Base-by-base conservation (phyloP, 2,888 invertebrate species). In the Morpho helenor region DNA sequence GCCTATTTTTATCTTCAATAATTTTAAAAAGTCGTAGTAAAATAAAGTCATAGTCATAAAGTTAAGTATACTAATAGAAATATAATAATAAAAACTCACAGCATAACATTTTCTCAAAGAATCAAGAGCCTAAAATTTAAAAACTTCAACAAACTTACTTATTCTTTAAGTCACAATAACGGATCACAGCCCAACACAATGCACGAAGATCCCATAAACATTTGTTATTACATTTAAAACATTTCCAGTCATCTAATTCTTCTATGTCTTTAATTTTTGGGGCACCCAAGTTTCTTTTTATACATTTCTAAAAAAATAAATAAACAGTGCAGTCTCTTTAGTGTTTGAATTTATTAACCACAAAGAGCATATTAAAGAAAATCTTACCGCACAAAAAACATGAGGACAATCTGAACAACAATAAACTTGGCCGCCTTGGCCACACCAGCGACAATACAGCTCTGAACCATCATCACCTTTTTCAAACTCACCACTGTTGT, bases 391-490 rank as follows among this genome's bases (percentile, higher is more conserved):
- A 79, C 95, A 95, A 77, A 95, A 95, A 0, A 95, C 95, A 83
- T 92, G 94, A 51, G 94, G 93, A 65, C 96, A 96, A 63, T 92
- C 92, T 2, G 95, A 93, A 73, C 96, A 96, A 74, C 96, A 96
- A 72, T 95, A 94, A 1, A 96, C 94, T 80, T 94, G 94, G 5
- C 94, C 94, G 5, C 93, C 96, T 77, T 96, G 95, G 0, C 96
- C 96, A 73, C 96, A 96, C 96, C 96, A 96, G 52, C 96, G 92
- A 69, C 96, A 96, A 73, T 96, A 96, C 62, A 96, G 82, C 76
- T 96, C 96, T 10, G 95, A 96, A 31, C 95, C 95, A 84, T 96
- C 96, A 77, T 96, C 95, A 52, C 96, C 96, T 82, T 95, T 95
- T 61, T 95, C 95, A 78, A 96, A 96, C 69, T 94, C 95, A 6